Conservation (phyloP, 2,888 invertebrate species). For the Ligdia adustata region DNA sequence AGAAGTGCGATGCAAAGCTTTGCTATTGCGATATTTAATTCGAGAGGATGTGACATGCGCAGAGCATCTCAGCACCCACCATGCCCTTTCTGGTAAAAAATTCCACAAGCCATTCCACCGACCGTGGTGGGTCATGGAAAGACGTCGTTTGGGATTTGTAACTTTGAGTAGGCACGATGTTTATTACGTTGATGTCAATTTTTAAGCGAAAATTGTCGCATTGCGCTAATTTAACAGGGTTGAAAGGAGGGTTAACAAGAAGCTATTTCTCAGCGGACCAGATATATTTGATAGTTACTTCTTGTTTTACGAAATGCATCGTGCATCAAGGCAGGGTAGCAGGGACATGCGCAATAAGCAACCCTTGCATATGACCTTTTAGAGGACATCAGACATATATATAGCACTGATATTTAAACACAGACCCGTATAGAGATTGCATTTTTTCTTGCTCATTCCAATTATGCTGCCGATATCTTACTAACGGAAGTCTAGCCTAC, state of each 20-base stretch:
- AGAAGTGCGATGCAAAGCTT: constrained; percentile 5
- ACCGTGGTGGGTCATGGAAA: constrained; percentile 6
- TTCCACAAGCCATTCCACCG: too few relatives aligned
- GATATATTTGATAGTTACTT: background rate
- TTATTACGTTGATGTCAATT: constrained; percentile 8
- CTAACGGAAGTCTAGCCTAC: constrained; percentile 6
- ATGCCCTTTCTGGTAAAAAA: constrained; percentile 3
- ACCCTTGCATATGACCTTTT: constrained; percentile 15
- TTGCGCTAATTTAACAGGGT: constrained; percentile 1
- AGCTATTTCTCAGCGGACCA: background rate
- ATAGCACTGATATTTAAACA: too few relatives aligned
- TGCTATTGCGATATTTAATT: constrained; percentile 17
- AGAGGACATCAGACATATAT: background rate
- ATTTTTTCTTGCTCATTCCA: too few relatives aligned
- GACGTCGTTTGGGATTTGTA: constrained; percentile 2
- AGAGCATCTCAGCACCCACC: constrained; percentile 1
- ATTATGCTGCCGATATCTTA: too few relatives aligned
- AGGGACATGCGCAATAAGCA: constrained; percentile 20
- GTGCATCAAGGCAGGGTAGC: constrained; percentile 13
- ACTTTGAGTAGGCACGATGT: constrained; percentile 4
- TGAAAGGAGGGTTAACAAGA: background rate
- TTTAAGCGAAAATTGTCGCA: background rate
- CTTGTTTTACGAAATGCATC: constrained; percentile 15
- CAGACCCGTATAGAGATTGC: too few relatives aligned
- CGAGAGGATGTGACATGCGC: constrained; percentile 20